Evolutionary conservation across 2,797 vertebrate species (phyloP), one percentile per base, ranked within the genome.

Genomic region (Muscicapa striata): DNA sequence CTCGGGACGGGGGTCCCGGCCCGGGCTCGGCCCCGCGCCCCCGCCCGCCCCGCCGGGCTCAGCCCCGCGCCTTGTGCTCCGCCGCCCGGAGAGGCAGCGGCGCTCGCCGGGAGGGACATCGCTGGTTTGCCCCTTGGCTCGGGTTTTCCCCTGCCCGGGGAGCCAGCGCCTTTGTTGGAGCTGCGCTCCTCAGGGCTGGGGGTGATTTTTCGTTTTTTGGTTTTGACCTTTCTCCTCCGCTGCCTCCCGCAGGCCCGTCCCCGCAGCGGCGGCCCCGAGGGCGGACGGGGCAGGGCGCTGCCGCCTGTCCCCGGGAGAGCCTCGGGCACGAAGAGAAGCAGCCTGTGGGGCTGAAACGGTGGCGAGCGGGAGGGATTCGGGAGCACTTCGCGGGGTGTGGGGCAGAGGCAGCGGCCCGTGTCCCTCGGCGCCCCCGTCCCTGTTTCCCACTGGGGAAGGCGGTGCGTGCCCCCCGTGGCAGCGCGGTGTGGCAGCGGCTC

Each of bases 151-250:
- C 11, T 11, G 67, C 46, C 40, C 46, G 6, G 40, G 21, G 67
- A 90, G 55, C 77, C 11, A 74, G 29, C 14, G 9, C 32, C 32
- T 84, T 66, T 40, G n/a, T 18, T 46, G 91, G 30, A 87, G 22
- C 40, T 46, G 75, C 24, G 27, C 43, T 92, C 46, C 59, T 40
- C n/a, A 2, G 27, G 55, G 51, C 40, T 30, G 67, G 67, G 55
- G 59, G 20, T 26, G 63, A 89, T 64, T 95, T 95, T 96, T 96
- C 95, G 95, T 96, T 96, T 91, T 51, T 64, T 32, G 46, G 12
- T 89, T 92, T 89, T 79, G 72, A 58, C 64, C 36, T 43, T 17
- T 38, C 34, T 67, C 43, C 55, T 48, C 54, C 38, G 21, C 83
- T 13, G 49, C 20, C 29, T 55, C 46, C 77, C 52, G 34, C 74